Conservation (phyloP, 2,797 vertebrate species). For the Falco biarmicus region DNA sequence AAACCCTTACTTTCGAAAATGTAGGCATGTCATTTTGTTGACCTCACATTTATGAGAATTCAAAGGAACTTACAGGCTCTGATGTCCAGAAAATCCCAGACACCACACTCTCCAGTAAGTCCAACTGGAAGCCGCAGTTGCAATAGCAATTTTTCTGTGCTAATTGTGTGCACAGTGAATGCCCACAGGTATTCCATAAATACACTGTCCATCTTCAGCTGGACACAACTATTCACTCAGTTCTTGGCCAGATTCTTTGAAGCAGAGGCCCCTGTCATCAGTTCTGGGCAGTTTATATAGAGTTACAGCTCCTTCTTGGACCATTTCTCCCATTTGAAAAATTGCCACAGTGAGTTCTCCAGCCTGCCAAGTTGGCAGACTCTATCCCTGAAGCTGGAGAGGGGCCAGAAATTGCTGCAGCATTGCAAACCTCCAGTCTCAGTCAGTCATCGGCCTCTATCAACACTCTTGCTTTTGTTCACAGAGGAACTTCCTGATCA, state of each 20-base stretch:
- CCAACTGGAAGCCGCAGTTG: constrained; percentile 39
- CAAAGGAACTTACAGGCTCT: background rate
- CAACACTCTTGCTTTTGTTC: constrained; percentile 67
- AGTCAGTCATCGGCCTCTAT: constrained; percentile 71
- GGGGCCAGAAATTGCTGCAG: constrained; percentile 68
- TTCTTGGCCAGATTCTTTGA: constrained; percentile 68
- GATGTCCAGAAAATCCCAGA: constrained; percentile 11
- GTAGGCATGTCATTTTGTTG: background rate
- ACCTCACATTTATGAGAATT: background rate
- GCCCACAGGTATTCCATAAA: constrained; percentile 62
- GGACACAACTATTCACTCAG: constrained; percentile 41
- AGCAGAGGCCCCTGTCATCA: constrained; percentile 70
- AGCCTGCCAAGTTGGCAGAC: constrained; percentile 81
- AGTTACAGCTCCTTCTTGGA: constrained; percentile 79
- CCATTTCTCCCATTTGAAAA: constrained; percentile 78
- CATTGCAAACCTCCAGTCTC: constrained; percentile 73
- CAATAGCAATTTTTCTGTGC: constrained; percentile 65
- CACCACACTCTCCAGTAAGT: constrained; percentile 6
- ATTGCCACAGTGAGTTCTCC: constrained; percentile 74
- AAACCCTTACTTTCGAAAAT: background rate
- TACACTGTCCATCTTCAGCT: constrained; percentile 40
- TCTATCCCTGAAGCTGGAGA: constrained; percentile 65
- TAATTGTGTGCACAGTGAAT: background rate
- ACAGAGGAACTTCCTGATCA: constrained; percentile 38
- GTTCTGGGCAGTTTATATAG: constrained; percentile 73